Evolutionary conservation across 1,140 invertebrate species (phyloP).

Genomic region (Pseudomyrmex sp.): DNA sequence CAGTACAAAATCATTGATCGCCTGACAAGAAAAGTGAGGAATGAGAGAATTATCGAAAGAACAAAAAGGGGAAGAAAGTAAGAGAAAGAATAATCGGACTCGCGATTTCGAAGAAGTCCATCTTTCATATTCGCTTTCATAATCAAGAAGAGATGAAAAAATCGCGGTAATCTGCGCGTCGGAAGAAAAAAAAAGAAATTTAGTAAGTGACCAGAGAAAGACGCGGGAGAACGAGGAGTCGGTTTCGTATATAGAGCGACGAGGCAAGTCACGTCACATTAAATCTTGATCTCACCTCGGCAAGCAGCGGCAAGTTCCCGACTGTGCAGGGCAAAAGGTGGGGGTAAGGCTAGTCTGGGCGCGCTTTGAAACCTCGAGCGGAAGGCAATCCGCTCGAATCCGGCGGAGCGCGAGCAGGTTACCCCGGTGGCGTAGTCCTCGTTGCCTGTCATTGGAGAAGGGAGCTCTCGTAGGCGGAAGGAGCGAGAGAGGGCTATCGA

Average conservation of each 20-base stretch:
- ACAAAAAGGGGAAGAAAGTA: neutral
- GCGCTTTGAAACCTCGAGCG: slow-evolving; percentile 83
- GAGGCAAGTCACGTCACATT: slow-evolving; percentile 71
- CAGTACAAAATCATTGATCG: slow-evolving; percentile 13
- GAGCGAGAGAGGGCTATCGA: slow-evolving; percentile 27
- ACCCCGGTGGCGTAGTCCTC: slow-evolving; percentile 59
- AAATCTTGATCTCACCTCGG: slow-evolving; percentile 84
- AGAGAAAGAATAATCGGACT: neutral
- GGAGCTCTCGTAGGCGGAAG: slow-evolving; percentile 46
- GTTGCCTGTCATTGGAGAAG: slow-evolving; percentile 52
- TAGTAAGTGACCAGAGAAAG: neutral
- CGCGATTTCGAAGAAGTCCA: neutral
- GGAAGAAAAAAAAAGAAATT: neutral
- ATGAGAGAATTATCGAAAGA: neutral
- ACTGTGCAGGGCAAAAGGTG: slow-evolving; percentile 65
- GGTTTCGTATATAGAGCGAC: slow-evolving; percentile 37
- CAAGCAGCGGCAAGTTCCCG: slow-evolving; percentile 7
- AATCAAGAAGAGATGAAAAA: neutral
- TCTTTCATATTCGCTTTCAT: neutral
- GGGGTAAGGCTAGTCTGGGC: slow-evolving; percentile 83
- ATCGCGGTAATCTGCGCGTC: neutral
- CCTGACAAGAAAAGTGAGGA: slow-evolving; percentile 27
- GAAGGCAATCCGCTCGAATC: slow-evolving; percentile 85
- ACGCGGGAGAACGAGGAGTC: neutral
- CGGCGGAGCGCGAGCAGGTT: slow-evolving; percentile 83